phyloP scores from a whole-genome alignment of 2,888 invertebrate species.

The Slavum lentiscoides region DNA sequence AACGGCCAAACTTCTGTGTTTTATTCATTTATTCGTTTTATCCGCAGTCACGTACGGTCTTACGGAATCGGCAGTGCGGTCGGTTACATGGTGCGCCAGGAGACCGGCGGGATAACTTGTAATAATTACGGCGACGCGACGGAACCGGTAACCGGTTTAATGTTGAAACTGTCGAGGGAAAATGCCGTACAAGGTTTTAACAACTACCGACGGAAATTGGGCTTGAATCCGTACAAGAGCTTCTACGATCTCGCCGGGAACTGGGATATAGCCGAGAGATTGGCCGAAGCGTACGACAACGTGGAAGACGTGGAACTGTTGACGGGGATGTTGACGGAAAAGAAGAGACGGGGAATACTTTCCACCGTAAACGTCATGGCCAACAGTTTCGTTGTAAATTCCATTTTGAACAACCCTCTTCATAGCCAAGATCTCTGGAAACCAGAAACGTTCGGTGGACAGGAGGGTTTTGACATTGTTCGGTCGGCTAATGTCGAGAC shows the following conservation, averaged over 20 bases:
- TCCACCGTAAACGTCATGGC: not conserved
- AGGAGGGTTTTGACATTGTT: not conserved
- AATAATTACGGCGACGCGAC: conserved; percentile 7
- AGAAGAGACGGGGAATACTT: accelerated
- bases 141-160: not conserved
- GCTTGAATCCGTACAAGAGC: not conserved
- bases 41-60: not conserved
- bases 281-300: not conserved
- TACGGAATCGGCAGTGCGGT: not conserved
- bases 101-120: not conserved
- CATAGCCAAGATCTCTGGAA: not conserved
- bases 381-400: conserved; percentile 15
- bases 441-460: conserved; percentile 2
- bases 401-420: not conserved
- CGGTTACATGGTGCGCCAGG: not conserved
- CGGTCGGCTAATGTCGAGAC: not conserved
- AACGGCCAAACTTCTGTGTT: too few species aligned
- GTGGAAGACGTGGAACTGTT: conserved; percentile 18
- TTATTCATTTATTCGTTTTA: too few species aligned
- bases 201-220: conserved; percentile 9
- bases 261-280: not conserved
- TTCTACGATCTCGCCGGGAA: conserved; percentile 4
- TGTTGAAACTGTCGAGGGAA: conserved; percentile 15
- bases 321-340: conserved; percentile 19
- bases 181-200: conserved; percentile 12